Percentiles rank a stretch among this genome's conserved stretches.
Conservation (phyloP, 2,797 vertebrate genomes). For the Fistularia tabacaria region DNA sequence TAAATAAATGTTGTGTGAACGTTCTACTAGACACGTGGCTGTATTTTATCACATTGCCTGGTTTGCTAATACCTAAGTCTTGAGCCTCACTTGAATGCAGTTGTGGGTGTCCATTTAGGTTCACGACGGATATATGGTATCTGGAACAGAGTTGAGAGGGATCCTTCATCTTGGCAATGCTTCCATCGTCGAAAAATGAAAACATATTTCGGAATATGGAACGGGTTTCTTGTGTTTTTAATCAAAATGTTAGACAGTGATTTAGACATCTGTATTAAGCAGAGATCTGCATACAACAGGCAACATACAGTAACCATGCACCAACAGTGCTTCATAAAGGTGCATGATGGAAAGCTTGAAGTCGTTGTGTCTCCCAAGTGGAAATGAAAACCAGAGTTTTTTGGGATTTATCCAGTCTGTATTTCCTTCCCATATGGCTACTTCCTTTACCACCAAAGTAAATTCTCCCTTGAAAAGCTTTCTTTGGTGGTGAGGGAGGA, state of each 20-base stretch:
- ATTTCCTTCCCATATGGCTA: slow-evolving; percentile 63
- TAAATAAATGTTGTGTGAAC: too few species aligned
- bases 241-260: slow-evolving; percentile 43
- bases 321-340: slow-evolving; percentile 59
- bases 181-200: slow-evolving; percentile 38
- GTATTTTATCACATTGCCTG: slow-evolving; percentile 53
- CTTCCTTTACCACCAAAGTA: slow-evolving; percentile 45
- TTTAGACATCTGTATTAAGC: slow-evolving; percentile 62
- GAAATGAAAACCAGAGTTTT: slow-evolving; percentile 64
- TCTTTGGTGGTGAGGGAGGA: slow-evolving; percentile 29
- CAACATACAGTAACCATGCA: slow-evolving; percentile 31
- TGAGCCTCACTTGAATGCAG: slow-evolving; percentile 49
- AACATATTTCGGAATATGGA: slow-evolving; percentile 41
- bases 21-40: slow-evolving; percentile 1
- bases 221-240: slow-evolving; percentile 42
- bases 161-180: slow-evolving; percentile 37
- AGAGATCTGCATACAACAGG: slow-evolving; percentile 36
- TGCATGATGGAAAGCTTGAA: slow-evolving; percentile 57
- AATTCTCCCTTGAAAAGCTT: slow-evolving; percentile 40
- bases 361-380: slow-evolving; percentile 41
- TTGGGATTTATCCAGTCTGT: slow-evolving; percentile 36
- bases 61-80: slow-evolving; percentile 58
- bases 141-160: slow-evolving; percentile 28
- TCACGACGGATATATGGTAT: slow-evolving; percentile 39
- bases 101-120: slow-evolving; percentile 44